Percentiles rank a stretch among this genome's conserved stretches.
Conservation (phyloP, 2,797 vertebrate species). For the Ficedula albicollis region DNA sequence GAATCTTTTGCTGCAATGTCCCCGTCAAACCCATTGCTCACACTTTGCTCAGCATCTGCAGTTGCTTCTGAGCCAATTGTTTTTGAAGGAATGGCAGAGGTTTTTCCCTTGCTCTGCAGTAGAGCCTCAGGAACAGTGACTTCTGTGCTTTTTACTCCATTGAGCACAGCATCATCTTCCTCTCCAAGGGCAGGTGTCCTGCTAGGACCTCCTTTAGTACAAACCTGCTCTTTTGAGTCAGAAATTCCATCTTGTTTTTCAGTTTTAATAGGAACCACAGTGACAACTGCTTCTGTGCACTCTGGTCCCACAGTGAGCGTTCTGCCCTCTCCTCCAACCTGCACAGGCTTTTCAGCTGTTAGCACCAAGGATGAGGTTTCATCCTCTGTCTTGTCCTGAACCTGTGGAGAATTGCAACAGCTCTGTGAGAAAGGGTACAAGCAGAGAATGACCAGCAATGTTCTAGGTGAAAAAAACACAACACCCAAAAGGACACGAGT, state of each 20-base stretch:
- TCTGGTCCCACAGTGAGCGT: neutral
- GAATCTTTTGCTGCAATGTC: neutral
- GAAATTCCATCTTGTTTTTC: neutral
- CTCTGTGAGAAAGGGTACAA: neutral
- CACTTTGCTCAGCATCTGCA: slow-evolving; percentile 33
- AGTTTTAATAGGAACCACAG: neutral
- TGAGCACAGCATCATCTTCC: neutral
- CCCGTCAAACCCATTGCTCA: neutral
- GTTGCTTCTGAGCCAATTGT: neutral
- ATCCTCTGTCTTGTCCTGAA: neutral
- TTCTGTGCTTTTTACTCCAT: slow-evolving; percentile 27
- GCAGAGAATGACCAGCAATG: neutral
- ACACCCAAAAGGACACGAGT: neutral
- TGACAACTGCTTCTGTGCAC: neutral
- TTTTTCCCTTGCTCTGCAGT: neutral
- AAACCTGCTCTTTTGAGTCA: neutral
- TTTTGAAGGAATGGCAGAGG: neutral
- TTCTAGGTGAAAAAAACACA: neutral
- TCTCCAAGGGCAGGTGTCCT: neutral
- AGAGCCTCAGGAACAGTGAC: neutral
- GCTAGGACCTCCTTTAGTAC: neutral
- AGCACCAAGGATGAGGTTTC: neutral
- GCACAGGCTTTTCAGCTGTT: neutral
- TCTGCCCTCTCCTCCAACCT: neutral
- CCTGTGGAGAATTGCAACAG: slow-evolving; percentile 17